These are phyloP conservation scores for Leptodirus hochenwartii DNA, from an alignment of 2,888 invertebrate genomes.

Conservation along the genomic window DNA sequence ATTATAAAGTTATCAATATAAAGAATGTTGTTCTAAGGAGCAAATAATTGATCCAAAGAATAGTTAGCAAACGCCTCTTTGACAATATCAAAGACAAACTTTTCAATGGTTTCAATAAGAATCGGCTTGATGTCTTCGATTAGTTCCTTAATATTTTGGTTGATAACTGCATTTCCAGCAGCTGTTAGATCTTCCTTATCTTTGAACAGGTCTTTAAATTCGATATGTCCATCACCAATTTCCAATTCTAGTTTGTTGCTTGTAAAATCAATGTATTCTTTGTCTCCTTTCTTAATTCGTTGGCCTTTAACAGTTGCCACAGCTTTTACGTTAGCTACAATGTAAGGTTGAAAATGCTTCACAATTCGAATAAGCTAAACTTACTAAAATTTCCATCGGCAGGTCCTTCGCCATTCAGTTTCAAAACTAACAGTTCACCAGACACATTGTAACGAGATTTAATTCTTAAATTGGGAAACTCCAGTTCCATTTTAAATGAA, in stretches of 20 bases:
- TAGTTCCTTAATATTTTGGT: conserved; percentile 15
- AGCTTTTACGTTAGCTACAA: too few species aligned
- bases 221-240: conserved; percentile 12
- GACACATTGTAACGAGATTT: conserved; percentile 25
- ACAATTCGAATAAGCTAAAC: too few species aligned
- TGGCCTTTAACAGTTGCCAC: too few species aligned
- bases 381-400: conserved; percentile 31
- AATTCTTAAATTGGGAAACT: conserved; percentile 21
- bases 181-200: conserved; percentile 16
- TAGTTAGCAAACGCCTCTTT: conserved; percentile 13
- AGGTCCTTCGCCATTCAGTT: conserved; percentile 26
- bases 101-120: conserved; percentile 12
- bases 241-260: too few species aligned
- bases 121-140: conserved; percentile 15
- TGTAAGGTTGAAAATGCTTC: too few species aligned
- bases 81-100: conserved; percentile 12
- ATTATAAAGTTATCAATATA: too few species aligned
- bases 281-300: too few species aligned
- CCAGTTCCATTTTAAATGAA: conserved; percentile 20
- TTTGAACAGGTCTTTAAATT: conserved; percentile 15
- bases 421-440: conserved; percentile 28
- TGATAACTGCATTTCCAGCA: conserved; percentile 14
- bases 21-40: too few species aligned
- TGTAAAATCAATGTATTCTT: too few species aligned
- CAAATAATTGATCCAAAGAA: conserved; percentile 14